phyloP scores from a whole-genome alignment of 53 echinoderm and acorn worm species.

The Echinometra lucunter region DNA sequence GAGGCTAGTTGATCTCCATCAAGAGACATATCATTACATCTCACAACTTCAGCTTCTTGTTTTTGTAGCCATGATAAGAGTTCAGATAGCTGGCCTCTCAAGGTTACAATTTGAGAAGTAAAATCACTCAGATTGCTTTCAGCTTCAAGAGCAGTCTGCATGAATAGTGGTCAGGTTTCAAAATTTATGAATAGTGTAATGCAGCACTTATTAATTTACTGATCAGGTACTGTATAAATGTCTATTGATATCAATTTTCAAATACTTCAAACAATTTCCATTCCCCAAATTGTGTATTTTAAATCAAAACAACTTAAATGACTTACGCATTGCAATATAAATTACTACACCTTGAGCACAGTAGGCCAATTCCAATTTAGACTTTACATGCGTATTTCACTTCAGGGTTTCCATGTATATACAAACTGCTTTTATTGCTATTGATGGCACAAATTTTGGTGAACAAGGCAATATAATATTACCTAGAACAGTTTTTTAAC shows the following conservation, averaged over 20 bases:
- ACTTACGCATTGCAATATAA: no score
- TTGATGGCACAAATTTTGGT: no score
- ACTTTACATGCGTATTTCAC: no score
- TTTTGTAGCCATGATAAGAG: slow-evolving; percentile 75
- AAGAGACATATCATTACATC: slow-evolving; percentile 72
- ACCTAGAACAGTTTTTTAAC: no score
- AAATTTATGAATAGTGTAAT: neutral
- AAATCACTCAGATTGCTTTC: slow-evolving; percentile 84
- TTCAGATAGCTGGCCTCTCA: slow-evolving; percentile 72
- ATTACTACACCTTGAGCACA: no score
- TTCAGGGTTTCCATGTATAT: no score
- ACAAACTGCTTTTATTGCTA: no score
- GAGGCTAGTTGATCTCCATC: slow-evolving; percentile 70
- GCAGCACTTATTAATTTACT: neutral
- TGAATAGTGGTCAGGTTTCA: neutral
- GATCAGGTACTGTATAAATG: neutral
- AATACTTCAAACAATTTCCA: neutral
- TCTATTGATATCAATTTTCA: no score
- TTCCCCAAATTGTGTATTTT: no score
- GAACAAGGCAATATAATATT: no score
- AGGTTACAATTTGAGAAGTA: slow-evolving; percentile 59
- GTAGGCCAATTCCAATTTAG: no score
- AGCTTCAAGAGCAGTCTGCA: slow-evolving; percentile 79
- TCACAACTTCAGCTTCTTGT: slow-evolving; percentile 61
- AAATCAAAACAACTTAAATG: no score